These are phyloP conservation scores for Drosophila triauraria DNA, from an alignment of 1,140 invertebrate species.

Conservation along the genomic window DNA sequence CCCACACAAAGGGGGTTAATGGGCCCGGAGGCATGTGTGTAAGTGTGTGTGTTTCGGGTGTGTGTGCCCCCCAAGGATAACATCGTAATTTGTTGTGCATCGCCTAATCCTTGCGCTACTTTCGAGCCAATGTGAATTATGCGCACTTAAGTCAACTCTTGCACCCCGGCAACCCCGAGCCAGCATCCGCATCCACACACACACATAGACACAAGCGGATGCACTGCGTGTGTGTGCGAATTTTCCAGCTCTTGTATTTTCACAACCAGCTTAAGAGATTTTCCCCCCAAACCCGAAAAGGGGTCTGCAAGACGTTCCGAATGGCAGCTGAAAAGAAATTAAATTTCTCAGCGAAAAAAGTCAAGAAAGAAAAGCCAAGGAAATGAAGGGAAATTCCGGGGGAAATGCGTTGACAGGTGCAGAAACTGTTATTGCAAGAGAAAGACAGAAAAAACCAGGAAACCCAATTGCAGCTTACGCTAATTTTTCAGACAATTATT, in stretches of 20 bases:
- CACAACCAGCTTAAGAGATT: constrained; percentile 75
- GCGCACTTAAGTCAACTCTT: constrained; percentile 59
- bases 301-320: constrained; percentile 59
- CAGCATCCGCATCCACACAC: neutral
- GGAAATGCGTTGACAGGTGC: constrained; percentile 32
- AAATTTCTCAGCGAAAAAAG: constrained; percentile 57
- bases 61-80: constrained; percentile 57
- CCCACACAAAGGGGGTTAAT: constrained; percentile 18
- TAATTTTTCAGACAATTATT: neutral
- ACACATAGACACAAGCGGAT: neutral
- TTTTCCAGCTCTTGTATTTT: constrained; percentile 62
- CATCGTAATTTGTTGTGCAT: constrained; percentile 64
- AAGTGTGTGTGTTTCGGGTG: neutral
- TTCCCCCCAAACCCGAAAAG: constrained; percentile 41
- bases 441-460: neutral
- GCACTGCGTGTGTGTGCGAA: constrained; percentile 24
- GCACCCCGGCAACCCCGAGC: constrained; percentile 9
- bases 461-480: neutral
- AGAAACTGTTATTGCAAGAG: neutral
- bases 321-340: constrained; percentile 73
- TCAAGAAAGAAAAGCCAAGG: constrained; percentile 6
- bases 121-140: constrained; percentile 72
- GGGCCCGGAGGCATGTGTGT: constrained; percentile 16
- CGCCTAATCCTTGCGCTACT: constrained; percentile 75
- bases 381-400: constrained; percentile 11